Evolutionary conservation across 2,797 vertebrate genomes (phyloP), one percentile per base, ranked within the genome.

Genomic region (Dryobates pubescens): DNA sequence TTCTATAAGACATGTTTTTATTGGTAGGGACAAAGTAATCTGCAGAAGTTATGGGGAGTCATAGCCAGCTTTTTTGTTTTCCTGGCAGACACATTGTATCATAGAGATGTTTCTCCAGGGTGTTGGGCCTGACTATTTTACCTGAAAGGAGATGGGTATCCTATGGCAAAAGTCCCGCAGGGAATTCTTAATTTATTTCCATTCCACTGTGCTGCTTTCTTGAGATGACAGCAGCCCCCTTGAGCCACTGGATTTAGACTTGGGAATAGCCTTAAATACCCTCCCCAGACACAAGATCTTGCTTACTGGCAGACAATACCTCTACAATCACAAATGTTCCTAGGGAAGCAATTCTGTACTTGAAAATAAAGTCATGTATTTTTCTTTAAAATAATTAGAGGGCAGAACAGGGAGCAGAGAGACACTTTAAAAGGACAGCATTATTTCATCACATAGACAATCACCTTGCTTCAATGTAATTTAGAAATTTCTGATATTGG

Each of bases 401-500:
- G 38, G 38, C 18, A 88, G n/a, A 90, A 43, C 17, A 63, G 14
- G 53, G 34, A 91, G 27, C 43, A 79, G 18, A 90, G 43, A 73
- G n/a, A 64, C 47, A 29, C 34, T 84, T 88, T 76, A 68, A 86
- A 86, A 91, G 54, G 61, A 82, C 74, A 76, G 18, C 10, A 30
- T 65, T 84, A 76, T 91, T 92, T 94, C 47, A 74, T 71, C 36
- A 18, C 51, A 53, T 34, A 76, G 61, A 68, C 23, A 84, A 79
- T 79, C 64, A 88, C 45, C 58, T 90, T 86, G 32, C 45, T 68
- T 92, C 91, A 89, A 88, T 53, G 12, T 11, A 76, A 92, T 71
- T 91, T 73, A 90, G 62, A 91, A 93, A 89, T 85, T 86, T 76
- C 36, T 90, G 62, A 72, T 92, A 92, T 68, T 92, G 65, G 56